phyloP scores from a whole-genome alignment of 2,797 vertebrate genomes.

The Poeciliopsis infans region DNA sequence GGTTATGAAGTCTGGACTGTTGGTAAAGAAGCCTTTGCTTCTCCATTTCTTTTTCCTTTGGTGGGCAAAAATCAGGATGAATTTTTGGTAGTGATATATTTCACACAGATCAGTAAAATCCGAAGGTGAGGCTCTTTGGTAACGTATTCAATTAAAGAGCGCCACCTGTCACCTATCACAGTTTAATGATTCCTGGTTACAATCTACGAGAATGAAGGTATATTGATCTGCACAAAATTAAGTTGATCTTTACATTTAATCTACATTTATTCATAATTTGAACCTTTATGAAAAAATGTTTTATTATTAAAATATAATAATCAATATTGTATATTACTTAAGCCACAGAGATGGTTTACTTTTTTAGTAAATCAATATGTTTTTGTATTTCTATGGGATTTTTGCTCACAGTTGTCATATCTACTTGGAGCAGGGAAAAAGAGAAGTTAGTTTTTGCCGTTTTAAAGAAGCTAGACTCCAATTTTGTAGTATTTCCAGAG shows the following conservation, averaged over 20 bases:
- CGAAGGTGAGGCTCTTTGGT: constrained; percentile 33
- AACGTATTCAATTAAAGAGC: not conserved
- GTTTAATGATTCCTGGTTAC: not conserved
- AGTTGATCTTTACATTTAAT: not conserved
- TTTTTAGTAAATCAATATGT: not conserved
- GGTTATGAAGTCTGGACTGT: constrained; percentile 91
- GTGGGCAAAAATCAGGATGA: constrained; percentile 44
- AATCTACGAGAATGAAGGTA: not conserved
- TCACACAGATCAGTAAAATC: constrained; percentile 34
- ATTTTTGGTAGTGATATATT: not conserved
- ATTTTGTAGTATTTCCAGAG: not conserved
- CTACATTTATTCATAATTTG: not conserved
- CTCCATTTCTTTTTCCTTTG: constrained; percentile 95
- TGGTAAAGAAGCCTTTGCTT: constrained; percentile 94
- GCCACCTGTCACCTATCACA: not conserved
- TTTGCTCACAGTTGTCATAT: not conserved
- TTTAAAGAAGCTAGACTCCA: not conserved
- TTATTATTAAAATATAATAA: not conserved
- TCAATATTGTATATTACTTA: not conserved
- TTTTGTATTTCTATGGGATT: not conserved
- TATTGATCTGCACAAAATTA: not conserved
- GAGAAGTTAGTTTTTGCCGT: not conserved
- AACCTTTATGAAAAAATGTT: not conserved
- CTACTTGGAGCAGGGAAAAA: not conserved
- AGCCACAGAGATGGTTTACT: not conserved